Conservation (phyloP, 2,797 vertebrate species). For the Nannoperca obscura region DNA sequence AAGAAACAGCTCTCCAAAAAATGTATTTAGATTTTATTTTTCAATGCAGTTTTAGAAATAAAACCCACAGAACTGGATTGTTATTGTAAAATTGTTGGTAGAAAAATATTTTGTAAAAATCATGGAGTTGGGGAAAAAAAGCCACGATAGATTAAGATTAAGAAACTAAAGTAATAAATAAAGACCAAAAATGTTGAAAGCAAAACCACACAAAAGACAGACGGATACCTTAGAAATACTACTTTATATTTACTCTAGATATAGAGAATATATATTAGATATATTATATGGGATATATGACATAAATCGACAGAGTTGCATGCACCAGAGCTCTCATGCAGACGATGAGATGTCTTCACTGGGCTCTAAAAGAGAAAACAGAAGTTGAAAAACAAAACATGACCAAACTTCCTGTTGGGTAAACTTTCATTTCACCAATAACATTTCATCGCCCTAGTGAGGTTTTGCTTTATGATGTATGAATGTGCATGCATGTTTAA, state of each 20-base stretch:
- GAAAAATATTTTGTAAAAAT: conserved; percentile 62
- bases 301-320: conserved; percentile 18
- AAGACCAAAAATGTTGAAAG: neutral
- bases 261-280: conserved; percentile 29
- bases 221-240: conserved; percentile 10
- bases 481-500: neutral
- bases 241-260: conserved; percentile 8
- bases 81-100: conserved; percentile 44
- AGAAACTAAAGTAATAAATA: conserved; percentile 66
- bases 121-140: conserved; percentile 21
- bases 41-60: conserved; percentile 24
- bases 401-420: conserved; percentile 46
- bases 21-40: conserved; percentile 53
- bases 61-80: conserved; percentile 4
- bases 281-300: conserved; percentile 9
- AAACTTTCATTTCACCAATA: neutral
- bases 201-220: conserved; percentile 29
- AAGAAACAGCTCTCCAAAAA: neutral
- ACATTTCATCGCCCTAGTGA: no score
- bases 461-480: neutral
- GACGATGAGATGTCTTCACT: conserved; percentile 74
- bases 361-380: conserved; percentile 77
- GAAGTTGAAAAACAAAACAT: conserved; percentile 12
- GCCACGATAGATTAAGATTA: conserved; percentile 28
- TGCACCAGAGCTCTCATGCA: conserved; percentile 40